Evolutionary conservation across 2,888 invertebrate genomes (phyloP).

Genomic region (Chrysolina haemoptera): DNA sequence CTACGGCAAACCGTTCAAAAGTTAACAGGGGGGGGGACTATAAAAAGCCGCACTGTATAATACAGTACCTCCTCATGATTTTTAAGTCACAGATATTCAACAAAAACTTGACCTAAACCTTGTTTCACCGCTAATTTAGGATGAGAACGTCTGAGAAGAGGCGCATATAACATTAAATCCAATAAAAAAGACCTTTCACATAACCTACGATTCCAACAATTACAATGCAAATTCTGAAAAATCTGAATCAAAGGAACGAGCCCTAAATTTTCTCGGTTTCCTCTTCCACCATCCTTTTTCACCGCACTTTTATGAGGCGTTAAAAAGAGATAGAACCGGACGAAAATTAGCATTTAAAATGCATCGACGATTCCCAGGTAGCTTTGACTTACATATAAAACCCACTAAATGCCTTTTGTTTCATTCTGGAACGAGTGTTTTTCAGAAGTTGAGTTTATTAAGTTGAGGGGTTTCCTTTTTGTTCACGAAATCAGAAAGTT

Average conservation of each 20-base stretch:
- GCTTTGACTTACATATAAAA: constrained; percentile 46
- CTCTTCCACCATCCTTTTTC: constrained; percentile 19
- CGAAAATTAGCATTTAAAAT: constrained; percentile 53
- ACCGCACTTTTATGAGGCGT: constrained; percentile 10
- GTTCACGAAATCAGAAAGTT: constrained; percentile 4
- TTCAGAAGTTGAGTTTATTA: constrained; percentile 31
- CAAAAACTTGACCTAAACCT: not conserved
- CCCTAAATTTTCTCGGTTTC: constrained; percentile 31
- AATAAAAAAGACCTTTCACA: constrained; percentile 28
- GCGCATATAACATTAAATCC: constrained; percentile 25
- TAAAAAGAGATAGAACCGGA: constrained; percentile 30
- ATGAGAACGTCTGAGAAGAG: not conserved
- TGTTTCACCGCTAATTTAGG: not conserved
- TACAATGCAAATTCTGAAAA: constrained; percentile 40
- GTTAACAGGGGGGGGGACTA: too few species aligned
- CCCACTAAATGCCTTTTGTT: constrained; percentile 40
- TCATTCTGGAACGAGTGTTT: constrained; percentile 35
- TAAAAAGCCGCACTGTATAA: too few species aligned
- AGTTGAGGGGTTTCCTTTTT: constrained; percentile 14
- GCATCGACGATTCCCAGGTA: constrained; percentile 51
- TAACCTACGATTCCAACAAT: constrained; percentile 32
- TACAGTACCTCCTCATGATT: not conserved
- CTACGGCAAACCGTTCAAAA: too few species aligned
- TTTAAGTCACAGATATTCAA: not conserved
- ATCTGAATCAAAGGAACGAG: constrained; percentile 36